These are phyloP conservation scores for Nerophis lumbriciformis DNA, from an alignment of 2,113 vertebrate species.

Conservation along the genomic window DNA sequence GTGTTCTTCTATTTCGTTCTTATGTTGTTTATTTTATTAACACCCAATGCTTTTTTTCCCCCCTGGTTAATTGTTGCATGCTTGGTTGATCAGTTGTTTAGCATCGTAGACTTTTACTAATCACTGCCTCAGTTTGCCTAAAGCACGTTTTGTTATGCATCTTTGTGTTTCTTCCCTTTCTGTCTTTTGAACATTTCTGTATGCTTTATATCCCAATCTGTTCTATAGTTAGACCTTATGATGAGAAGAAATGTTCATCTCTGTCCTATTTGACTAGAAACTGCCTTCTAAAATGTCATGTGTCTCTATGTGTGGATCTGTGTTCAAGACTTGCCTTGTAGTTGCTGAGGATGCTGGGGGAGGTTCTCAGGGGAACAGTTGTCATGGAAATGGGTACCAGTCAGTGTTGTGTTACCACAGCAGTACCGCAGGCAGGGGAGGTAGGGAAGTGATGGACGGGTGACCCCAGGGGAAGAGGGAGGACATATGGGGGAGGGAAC, in stretches of 20 bases:
- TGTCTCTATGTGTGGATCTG: slow-evolving; percentile 21
- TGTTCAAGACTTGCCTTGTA: slow-evolving; percentile 34
- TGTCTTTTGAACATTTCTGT: background rate
- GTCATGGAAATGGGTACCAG: slow-evolving; percentile 66
- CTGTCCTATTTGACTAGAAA: slow-evolving; percentile 55
- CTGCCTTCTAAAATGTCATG: slow-evolving; percentile 28
- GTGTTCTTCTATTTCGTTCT: background rate
- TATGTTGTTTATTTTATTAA: background rate
- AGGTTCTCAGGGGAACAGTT: slow-evolving; percentile 64
- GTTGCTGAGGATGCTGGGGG: slow-evolving; percentile 55
- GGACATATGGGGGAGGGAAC: slow-evolving; percentile 15
- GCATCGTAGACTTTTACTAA: background rate
- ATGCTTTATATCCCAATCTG: slow-evolving; percentile 14
- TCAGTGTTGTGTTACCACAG: slow-evolving; percentile 76
- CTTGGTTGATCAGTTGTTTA: background rate
- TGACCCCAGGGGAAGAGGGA: slow-evolving; percentile 62
- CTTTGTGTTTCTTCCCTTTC: background rate
- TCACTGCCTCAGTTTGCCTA: background rate
- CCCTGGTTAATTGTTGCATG: background rate
- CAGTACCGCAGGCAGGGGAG: slow-evolving; percentile 42
- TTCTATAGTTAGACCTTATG: slow-evolving; percentile 53
- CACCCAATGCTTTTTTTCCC: background rate
- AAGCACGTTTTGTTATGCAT: background rate
- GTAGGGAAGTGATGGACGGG: slow-evolving; percentile 42
- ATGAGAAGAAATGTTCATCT: slow-evolving; percentile 59